Base-by-base conservation (phyloP, 2,113 vertebrate genomes). In the Microcebus jonahi region DNA sequence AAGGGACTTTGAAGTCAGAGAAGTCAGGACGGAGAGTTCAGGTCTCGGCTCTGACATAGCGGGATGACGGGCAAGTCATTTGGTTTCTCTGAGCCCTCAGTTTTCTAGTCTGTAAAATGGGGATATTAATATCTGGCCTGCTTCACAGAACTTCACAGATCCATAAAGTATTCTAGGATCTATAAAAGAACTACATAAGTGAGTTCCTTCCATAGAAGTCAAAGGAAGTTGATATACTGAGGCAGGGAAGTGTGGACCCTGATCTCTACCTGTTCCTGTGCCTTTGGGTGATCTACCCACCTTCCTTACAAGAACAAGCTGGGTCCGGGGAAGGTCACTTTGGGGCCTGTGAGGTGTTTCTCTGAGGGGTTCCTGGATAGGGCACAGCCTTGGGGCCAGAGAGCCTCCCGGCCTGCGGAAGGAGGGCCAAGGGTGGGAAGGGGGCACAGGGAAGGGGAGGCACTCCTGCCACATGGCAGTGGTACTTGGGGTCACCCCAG, bases 41-140 rank as follows among this genome's bases (percentile, higher is more conserved):
- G 31, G 63, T 34, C 20, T 84, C 50, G 83, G 11, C 53, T 70
- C 70, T 88, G 61, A 48, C 63, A 2, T 23, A 31, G 39, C 17
- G 45, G 55, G 55, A 27, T 50, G 91, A 67, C 34, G 27, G 45
- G 83, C 17, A 23, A 50, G 39, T 67, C 57, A 7, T 65, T 45
- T 61, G 34, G 39, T 68, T 81, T 81, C 70, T 84, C 25, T 20
- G n/a, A 45, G 59, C 27, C 59, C 48, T 91, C 81, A 61, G 76
- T 88, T 79, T 91, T 90, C 76, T 68, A 73, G 34, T 68, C 53
- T 76, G 53, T 86, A 82, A 87, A 94, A 50, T 29, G 80, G 29
- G 18, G 45, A 71, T 45, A 34, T 42, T 36, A 82, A 23, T 3
- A 53, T 48, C 18, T 25, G 18, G 34, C 25, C n/a, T 29, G 42